These are phyloP conservation scores for Hypomecis punctinalis DNA, from an alignment of 2,888 invertebrate species.

Conservation along the genomic window DNA sequence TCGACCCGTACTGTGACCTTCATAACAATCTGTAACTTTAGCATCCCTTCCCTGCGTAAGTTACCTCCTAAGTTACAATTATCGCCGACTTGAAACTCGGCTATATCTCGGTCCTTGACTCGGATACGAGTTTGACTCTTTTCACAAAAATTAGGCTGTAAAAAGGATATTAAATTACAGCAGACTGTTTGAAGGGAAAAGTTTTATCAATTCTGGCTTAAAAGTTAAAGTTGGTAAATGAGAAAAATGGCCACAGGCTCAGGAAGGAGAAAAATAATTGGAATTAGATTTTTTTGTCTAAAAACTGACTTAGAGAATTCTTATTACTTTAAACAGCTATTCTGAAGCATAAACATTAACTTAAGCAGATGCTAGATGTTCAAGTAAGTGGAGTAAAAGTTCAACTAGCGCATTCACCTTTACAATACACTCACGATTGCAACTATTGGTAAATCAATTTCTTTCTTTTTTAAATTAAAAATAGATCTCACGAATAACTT, in stretches of 20 bases:
- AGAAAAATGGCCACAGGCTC: constrained; percentile 20
- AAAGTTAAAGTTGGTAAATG: constrained; percentile 32
- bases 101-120: constrained; percentile 21
- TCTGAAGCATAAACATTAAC: no score
- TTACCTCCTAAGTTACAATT: constrained; percentile 17
- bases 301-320: no score
- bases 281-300: background rate
- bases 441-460: no score
- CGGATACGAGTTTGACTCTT: constrained; percentile 20
- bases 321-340: no score
- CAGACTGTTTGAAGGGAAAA: constrained; percentile 29
- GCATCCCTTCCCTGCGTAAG: constrained; percentile 9
- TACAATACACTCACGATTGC: no score
- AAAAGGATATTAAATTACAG: constrained; percentile 36
- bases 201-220: constrained; percentile 36
- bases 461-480: no score
- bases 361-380: no score
- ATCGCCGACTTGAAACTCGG: constrained; percentile 5
- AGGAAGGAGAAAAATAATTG: constrained; percentile 2
- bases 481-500: no score
- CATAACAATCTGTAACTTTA: constrained; percentile 4
- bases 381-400: no score
- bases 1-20: background rate
- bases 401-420: no score
- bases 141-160: constrained; percentile 26